phyloP scores from a whole-genome alignment of 2,797 vertebrate genomes.

The Allobates femoralis region DNA sequence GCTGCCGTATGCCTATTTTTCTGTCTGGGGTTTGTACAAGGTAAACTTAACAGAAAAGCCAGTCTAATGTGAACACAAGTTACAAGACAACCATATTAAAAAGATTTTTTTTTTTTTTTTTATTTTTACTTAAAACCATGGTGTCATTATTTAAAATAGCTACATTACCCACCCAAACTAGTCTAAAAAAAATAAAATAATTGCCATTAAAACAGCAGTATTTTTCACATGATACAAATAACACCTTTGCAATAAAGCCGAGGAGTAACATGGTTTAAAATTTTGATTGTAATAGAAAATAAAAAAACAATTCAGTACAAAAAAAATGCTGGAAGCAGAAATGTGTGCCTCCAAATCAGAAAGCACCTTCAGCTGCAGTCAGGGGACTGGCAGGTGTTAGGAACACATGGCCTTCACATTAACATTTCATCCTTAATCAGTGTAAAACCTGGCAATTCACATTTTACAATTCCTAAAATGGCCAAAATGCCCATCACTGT shows the following conservation, averaged over 20 bases:
- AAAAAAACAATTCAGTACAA: slow-evolving; percentile 70
- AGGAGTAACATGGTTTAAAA: slow-evolving; percentile 58
- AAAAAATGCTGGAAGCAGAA: slow-evolving; percentile 67
- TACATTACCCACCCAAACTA: slow-evolving; percentile 38
- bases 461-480: slow-evolving; percentile 70
- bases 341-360: slow-evolving; percentile 66
- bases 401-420: slow-evolving; percentile 65
- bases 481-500: slow-evolving; percentile 65
- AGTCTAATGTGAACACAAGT: neutral
- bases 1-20: no score
- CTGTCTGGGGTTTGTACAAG: no score
- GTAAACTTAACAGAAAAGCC: no score
- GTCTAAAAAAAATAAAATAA: slow-evolving; percentile 54
- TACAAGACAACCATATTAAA: neutral
- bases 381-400: slow-evolving; percentile 69
- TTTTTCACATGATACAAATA: slow-evolving; percentile 47
- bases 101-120: slow-evolving; percentile 35
- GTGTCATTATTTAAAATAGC: slow-evolving; percentile 62
- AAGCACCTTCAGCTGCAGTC: slow-evolving; percentile 71
- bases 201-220: neutral
- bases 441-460: slow-evolving; percentile 69
- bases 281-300: slow-evolving; percentile 63
- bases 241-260: slow-evolving; percentile 29
- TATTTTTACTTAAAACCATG: slow-evolving; percentile 65
- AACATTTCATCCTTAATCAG: slow-evolving; percentile 63